Evolutionary conservation across 2,113 vertebrate genomes (phyloP), one percentile per base, ranked within the genome.

Genomic region (Asarcornis scutulata): DNA sequence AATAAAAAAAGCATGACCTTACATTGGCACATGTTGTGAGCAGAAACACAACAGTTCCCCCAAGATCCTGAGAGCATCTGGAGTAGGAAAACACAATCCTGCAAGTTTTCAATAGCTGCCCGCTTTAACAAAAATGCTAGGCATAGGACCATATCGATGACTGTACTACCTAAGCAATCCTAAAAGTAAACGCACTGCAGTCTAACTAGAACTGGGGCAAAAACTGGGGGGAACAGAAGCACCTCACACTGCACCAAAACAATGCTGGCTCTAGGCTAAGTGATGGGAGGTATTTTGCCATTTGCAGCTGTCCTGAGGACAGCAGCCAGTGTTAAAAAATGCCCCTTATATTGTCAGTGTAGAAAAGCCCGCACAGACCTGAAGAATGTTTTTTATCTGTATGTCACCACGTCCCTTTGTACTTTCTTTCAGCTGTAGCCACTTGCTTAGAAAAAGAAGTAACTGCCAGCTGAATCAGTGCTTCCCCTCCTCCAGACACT

Each of bases 351-450:
- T 48, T 5, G 7, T 32, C 66, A 22, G 1, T 7, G 13, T 16
- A 58, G 58, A 72, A 84, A 91, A 83, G 13, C 21, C 34, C 1
- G 0, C 32, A 5, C 0, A 16, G 36, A 40, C 11, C 14, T 20
- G 21, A 59, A 75, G 26, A 17, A 52, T 67, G 17, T 1, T 63
- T 93, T 88, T 81, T 25, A 53, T 56, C 64, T 23, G 31, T 88
- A 25, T 22, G 23, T 9, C 26, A 36, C 7, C 32, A 36, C 0
- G 0, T 60, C 21, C 26, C 40, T 68, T 76, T 69, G 53, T 53
- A 44, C 31, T 58, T 36, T 26, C 27, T 68, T 79, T 58, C 27
- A 72, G 44, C 77, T 29, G 17, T 6, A 82, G 52, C n/a, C 20
- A 9, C 32, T 82, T 86, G 44, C 64, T 31, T 17, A 71, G 22